These are phyloP conservation scores for Hassar affinis DNA, from an alignment of 2,113 vertebrate species.

Conservation along the genomic window DNA sequence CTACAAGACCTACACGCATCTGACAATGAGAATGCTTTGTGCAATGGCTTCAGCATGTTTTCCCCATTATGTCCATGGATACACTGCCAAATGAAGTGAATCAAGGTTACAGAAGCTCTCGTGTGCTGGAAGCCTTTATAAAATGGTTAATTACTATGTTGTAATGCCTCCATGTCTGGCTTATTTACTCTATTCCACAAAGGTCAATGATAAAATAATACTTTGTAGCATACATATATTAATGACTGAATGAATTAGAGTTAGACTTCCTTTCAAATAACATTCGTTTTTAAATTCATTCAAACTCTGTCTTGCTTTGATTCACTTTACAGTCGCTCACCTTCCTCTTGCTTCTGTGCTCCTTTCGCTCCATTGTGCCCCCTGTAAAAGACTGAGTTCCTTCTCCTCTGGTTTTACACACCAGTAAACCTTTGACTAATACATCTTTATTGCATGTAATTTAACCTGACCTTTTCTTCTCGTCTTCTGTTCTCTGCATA, in stretches of 20 bases:
- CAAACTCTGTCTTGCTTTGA: conserved; percentile 31
- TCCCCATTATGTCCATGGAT: conserved; percentile 16
- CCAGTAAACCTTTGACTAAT: conserved; percentile 35
- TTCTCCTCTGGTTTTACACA: conserved; percentile 7
- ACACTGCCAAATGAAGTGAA: conserved; percentile 40
- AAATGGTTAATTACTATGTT: conserved; percentile 8
- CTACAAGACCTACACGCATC: conserved; percentile 38
- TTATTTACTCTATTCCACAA: not conserved
- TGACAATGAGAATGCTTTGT: conserved; percentile 44
- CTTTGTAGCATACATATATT: not conserved
- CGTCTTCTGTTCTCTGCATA: conserved; percentile 60
- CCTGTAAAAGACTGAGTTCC: not conserved
- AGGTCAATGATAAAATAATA: not conserved
- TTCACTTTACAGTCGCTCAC: conserved; percentile 32
- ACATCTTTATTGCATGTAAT: conserved; percentile 44
- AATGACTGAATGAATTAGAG: not conserved
- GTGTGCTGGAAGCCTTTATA: not conserved
- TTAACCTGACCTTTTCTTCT: conserved; percentile 49
- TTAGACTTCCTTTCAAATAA: not conserved
- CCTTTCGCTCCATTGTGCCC: not conserved
- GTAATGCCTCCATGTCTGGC: not conserved
- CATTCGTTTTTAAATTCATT: not conserved
- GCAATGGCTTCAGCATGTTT: conserved; percentile 45
- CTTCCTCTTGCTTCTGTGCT: conserved; percentile 49
- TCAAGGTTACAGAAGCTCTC: conserved; percentile 19